Percentiles rank a stretch among this genome's conserved stretches.
Evolutionary conservation across 2,113 vertebrate genomes (phyloP).

Genomic region (Forbesichthys agassizii): DNA sequence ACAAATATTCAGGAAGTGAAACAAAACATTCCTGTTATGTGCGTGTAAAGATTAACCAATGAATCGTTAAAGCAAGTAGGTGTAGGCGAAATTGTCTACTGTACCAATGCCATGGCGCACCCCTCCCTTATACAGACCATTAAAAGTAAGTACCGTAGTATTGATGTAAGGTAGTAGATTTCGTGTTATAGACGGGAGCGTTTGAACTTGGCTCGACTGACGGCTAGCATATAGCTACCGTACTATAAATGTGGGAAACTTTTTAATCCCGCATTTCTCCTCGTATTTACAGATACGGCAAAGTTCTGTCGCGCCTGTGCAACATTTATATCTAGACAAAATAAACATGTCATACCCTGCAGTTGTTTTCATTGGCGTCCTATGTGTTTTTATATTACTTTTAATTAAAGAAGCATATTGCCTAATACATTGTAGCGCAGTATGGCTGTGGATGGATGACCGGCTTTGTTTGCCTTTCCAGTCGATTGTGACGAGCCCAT

Average conservation of each 20-base stretch:
- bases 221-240: conserved; percentile 19
- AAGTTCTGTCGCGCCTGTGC: no score
- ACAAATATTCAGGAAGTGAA: conserved; percentile 70
- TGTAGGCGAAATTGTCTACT: conserved; percentile 17
- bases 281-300: neutral
- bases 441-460: no score
- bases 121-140: conserved; percentile 18
- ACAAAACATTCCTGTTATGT: conserved; percentile 60
- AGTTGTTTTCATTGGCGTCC: conserved; percentile 27
- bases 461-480: no score
- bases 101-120: conserved; percentile 37
- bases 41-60: conserved; percentile 29
- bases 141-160: conserved; percentile 57
- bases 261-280: no score
- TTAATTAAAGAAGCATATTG: no score
- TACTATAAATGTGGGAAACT: conserved; percentile 22
- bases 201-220: conserved; percentile 26
- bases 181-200: neutral
- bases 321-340: neutral
- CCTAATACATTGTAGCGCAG: no score
- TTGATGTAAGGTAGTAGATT: neutral
- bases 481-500: no score
- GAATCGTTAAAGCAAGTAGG: conserved; percentile 55
- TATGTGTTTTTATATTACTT: no score
- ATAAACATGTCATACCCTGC: conserved; percentile 47